phyloP scores from a whole-genome alignment of 2,888 invertebrate species.

The Drosophila pegasa region DNA sequence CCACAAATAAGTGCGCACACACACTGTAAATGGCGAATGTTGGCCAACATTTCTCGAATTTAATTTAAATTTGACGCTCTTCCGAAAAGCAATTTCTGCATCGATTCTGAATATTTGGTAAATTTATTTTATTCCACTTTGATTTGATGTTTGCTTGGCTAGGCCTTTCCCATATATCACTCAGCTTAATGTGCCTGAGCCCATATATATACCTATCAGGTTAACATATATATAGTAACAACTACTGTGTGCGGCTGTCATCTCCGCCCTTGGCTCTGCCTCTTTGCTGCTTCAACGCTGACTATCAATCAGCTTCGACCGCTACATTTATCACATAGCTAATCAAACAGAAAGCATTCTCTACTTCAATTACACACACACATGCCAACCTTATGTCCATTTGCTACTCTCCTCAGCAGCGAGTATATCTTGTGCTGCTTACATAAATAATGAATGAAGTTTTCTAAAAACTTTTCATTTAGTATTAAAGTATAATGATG shows the following conservation, averaged over 20 bases:
- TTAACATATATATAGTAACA: not conserved
- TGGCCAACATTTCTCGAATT: not conserved
- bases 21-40: not conserved
- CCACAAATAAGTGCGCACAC: not conserved
- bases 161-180: not conserved
- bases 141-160: not conserved
- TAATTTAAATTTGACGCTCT: not conserved
- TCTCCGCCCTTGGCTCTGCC: not conserved
- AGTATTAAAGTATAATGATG: not conserved
- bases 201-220: not conserved
- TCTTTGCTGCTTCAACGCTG: conserved; percentile 2
- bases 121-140: not conserved
- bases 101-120: not conserved
- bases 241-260: not conserved
- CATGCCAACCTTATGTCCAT: not conserved
- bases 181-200: not conserved
- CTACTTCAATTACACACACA: conserved; percentile 38
- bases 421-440: conserved; percentile 1
- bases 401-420: not conserved
- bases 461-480: too few species aligned
- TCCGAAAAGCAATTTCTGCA: not conserved
- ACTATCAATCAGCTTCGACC: conserved; percentile 66
- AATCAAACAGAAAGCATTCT: conserved; percentile 66
- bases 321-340: conserved; percentile 43
- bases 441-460: not conserved